Evolutionary conservation across 2,797 vertebrate genomes (phyloP), one percentile per base, ranked within the genome.

Genomic region (Nannoperca australis): DNA sequence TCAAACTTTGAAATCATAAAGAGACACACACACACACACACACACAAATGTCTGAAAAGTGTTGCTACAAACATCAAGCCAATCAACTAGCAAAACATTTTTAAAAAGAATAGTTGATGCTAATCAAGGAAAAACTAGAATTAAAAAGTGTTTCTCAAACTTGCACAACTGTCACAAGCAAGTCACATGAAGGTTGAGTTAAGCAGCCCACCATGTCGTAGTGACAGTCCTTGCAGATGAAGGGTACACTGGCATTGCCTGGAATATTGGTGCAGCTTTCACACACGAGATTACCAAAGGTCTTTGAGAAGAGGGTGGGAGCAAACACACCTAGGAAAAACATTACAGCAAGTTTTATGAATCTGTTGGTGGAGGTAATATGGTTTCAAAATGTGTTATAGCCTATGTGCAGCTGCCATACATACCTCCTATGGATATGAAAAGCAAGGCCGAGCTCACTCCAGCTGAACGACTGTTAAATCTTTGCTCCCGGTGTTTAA

Each of bases 381-480:
- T 7, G 0, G 5, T 55, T 55, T 30, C 14, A 45, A 42, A 49
- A 44, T 10, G 1, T 22, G 36, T 5, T 45, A 32, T 32, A 32
- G 32, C 32, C 1, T 6, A 24, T 24, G 27, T 58, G 24, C 2
- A 32, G 15, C 2, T 50, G 38, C 22, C 50, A 38, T 51, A 36
- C 69, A 91, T 83, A 97, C 97, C 97, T 94, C 97, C 97, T 14
- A 98, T 92, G 0, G 97, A 98, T 51, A 98, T 96, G 88, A 98
- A 98, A 69, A 98, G 96, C 75, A 98, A 84, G 10, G 97, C 96
- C 0, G 97, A 97, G 88, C 96, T 95, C 73, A 98, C 96, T 0
- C 97, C 97, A 0, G 96, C 97, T 0, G 97, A 98, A 0, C 97
- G 93, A 72, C 96, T 97, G 94, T 98, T 98, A 84, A 98, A 98